Base-by-base conservation (phyloP, 2,797 vertebrate species). In the Tragopan temminckii region DNA sequence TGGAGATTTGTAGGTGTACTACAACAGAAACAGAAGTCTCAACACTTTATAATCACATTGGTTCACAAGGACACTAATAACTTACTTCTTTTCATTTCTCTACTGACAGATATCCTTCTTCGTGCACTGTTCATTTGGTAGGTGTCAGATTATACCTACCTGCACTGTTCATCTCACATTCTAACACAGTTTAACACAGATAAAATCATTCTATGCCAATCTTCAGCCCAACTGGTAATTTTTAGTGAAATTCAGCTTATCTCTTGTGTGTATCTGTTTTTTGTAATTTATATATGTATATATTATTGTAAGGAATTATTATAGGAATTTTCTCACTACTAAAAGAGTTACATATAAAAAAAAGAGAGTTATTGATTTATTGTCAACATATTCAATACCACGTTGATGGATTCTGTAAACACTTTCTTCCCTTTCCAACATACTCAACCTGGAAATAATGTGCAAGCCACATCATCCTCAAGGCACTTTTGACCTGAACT, bases 281-380 rank as follows among this genome's bases (percentile, higher is more conserved):
- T 16, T 23, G 6, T 46, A 23, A 23, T 46, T 21, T 21, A 45
- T 45, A 20, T 45, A 45, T 45, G 20, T 46, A 21, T 21, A 21
- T 27, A 15, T 50, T 27, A 25, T 18, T 53, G 8, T 11, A 13
- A 48, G 29, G 2, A 53, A 81, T 64, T 75, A 52, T 55, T 82
- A 40, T 7, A 61, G 29, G n/a, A 16, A 50, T 36, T 55, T 75
- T 93, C 14, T 61, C 52, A 36, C 17, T 80, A 29, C 21, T 35
- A 27, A 21, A 72, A 88, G 25, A 27, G 70, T 84, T 53, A 20
- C 70, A 62, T 80, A 29, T 9, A 5, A 48, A 48, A 48, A 48
- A 92, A 46, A 85, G 93, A 67, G 43, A 77, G 13, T 48, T 89
- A 93, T 75, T 83, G 50, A 95, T 93, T 94, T 95, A 80, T 81